Conservation (phyloP, 2,888 invertebrate species). For the Zygothrica quintamaculata region DNA sequence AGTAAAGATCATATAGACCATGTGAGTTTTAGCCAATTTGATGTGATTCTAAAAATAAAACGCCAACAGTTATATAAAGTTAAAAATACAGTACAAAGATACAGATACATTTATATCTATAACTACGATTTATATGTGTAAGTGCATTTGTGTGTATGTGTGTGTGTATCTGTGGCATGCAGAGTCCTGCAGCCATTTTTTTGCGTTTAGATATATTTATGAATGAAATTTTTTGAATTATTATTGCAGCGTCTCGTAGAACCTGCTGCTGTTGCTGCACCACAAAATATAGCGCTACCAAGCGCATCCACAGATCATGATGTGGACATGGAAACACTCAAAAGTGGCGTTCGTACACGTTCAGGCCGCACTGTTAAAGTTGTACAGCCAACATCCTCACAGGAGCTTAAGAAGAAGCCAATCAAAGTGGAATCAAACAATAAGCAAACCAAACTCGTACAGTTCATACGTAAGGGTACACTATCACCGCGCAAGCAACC, state of each 20-base stretch:
- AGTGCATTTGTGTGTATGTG: not conserved
- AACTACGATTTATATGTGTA: not conserved
- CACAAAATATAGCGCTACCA: conserved; percentile 32
- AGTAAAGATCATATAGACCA: conserved; percentile 45
- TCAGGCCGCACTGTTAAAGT: conserved; percentile 80
- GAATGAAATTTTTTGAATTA: not conserved
- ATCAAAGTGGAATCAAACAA: conserved; percentile 74
- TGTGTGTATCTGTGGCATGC: conserved; percentile 26
- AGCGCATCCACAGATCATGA: conserved; percentile 47
- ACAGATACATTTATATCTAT: conserved; percentile 41
- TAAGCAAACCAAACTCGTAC: conserved; percentile 80
- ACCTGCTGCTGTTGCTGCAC: conserved; percentile 30
- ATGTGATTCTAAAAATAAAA: conserved; percentile 13
- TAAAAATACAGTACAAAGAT: conserved; percentile 2
- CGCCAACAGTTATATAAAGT: not conserved
- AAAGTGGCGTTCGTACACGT: conserved; percentile 73
- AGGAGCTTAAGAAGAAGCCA: conserved; percentile 67
- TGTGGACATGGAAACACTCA: conserved; percentile 70
- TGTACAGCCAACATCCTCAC: conserved; percentile 50
- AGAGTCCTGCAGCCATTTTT: conserved; percentile 54
- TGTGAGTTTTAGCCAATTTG: conserved; percentile 14
- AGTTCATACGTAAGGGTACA: conserved; percentile 83
- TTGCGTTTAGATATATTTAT: conserved; percentile 2
- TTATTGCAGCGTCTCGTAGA: conserved; percentile 59
- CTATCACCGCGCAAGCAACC: conserved; percentile 82